Evolutionary conservation across 2,113 vertebrate species (phyloP).

Genomic region (Periophthalmus modestus): DNA sequence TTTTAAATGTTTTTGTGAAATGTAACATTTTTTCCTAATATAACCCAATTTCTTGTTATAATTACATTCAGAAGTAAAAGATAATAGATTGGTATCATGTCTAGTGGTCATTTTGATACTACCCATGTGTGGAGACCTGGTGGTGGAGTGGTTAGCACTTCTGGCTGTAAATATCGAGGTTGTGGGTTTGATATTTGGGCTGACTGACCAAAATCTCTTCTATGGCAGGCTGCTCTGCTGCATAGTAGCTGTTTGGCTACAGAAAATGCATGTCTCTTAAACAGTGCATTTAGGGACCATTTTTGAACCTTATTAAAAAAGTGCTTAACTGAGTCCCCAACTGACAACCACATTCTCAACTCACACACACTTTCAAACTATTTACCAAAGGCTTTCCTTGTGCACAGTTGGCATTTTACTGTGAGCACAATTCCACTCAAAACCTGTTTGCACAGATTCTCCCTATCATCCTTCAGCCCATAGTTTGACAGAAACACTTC

Average conservation of each 20-base stretch:
- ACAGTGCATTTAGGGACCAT: slow-evolving; percentile 32
- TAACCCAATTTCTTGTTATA: neutral
- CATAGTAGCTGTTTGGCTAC: neutral
- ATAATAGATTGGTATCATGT: neutral
- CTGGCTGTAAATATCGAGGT: neutral
- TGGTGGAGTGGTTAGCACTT: neutral
- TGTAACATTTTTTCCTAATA: neutral
- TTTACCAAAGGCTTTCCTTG: slow-evolving; percentile 65
- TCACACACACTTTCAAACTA: slow-evolving; percentile 57
- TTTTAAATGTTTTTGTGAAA: neutral
- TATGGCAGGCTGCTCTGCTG: too few relatives aligned
- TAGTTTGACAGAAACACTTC: slow-evolving; percentile 74
- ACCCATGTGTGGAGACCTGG: neutral
- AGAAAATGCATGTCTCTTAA: slow-evolving; percentile 1
- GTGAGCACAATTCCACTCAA: slow-evolving; percentile 73
- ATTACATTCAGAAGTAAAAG: neutral
- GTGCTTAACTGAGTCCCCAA: slow-evolving; percentile 20
- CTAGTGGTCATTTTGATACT: too few relatives aligned
- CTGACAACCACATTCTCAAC: slow-evolving; percentile 44
- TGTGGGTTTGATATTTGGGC: neutral
- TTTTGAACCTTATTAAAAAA: slow-evolving; percentile 30
- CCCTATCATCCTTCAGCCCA: slow-evolving; percentile 71
- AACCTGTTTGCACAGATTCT: slow-evolving; percentile 77
- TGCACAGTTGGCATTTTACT: slow-evolving; percentile 72
- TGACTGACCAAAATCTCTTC: neutral